A percentile compares a stretch with the other conserved stretches of the same genome.
Conservation (phyloP, 2,888 invertebrate species). For the Drosophila barbarae region DNA sequence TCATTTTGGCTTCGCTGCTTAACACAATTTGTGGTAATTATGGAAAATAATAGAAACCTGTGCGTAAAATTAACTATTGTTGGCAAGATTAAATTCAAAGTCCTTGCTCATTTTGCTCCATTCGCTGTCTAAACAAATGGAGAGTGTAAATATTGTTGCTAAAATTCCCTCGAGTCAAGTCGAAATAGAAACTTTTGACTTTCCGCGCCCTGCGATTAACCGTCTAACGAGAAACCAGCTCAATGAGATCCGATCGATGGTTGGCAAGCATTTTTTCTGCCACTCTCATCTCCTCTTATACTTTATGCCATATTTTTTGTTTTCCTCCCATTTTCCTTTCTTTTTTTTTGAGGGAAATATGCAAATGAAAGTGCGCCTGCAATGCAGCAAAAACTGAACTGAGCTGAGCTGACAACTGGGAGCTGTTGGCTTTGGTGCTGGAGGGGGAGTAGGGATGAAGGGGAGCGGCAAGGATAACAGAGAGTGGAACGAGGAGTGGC, state of each 20-base stretch:
- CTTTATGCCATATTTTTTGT: constrained; percentile 33
- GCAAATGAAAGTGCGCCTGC: constrained; percentile 73
- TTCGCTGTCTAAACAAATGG: neutral
- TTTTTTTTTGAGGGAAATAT: constrained; percentile 46
- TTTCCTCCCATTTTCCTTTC: constrained; percentile 5
- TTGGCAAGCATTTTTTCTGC: constrained; percentile 14
- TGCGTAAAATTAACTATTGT: neutral
- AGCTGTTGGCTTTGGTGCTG: constrained; percentile 39
- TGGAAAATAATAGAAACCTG: constrained; percentile 1
- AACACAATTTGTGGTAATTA: constrained; percentile 28
- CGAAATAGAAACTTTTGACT: constrained; percentile 23
- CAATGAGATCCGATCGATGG: constrained; percentile 32
- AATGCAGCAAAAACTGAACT: constrained; percentile 61
- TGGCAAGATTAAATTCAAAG: neutral
- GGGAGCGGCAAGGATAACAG: neutral
- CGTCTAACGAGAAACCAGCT: constrained; percentile 22
- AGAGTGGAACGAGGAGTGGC: constrained; percentile 15
- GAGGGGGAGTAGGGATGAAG: constrained; percentile 6
- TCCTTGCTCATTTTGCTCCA: neutral
- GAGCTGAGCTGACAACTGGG: constrained; percentile 42
- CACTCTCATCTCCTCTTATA: constrained; percentile 28
- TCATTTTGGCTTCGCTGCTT: neutral
- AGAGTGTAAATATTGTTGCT: constrained; percentile 17
- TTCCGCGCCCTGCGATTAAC: constrained; percentile 31
- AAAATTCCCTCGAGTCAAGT: constrained; percentile 11